These are phyloP conservation scores for Sorex maritimensis DNA, from an alignment of 2,797 vertebrate species.

Conservation along the genomic window DNA sequence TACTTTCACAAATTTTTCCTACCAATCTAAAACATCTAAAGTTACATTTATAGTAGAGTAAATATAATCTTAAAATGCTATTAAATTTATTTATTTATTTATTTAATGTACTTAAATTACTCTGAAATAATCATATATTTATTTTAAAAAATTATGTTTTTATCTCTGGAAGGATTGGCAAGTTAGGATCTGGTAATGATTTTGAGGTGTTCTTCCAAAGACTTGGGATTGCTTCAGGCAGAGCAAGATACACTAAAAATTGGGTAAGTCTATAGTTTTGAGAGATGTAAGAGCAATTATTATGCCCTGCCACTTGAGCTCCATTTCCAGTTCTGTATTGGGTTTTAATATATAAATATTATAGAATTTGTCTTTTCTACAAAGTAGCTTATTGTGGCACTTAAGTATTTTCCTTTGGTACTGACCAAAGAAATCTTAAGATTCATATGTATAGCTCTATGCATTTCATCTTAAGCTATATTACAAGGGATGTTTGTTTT, in stretches of 20 bases:
- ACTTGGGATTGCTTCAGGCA: slow-evolving; percentile 96
- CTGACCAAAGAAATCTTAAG: not conserved
- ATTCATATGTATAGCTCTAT: not conserved
- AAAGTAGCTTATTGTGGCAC: not conserved
- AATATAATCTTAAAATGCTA: no score
- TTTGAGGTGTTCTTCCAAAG: slow-evolving; percentile 98
- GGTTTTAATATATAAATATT: slow-evolving; percentile 21
- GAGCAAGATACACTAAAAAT: slow-evolving; percentile 97
- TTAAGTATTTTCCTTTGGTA: not conserved
- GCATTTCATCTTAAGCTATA: slow-evolving; percentile 21
- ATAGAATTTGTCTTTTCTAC: not conserved
- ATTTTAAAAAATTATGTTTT: not conserved
- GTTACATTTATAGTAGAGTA: no score
- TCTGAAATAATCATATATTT: no score
- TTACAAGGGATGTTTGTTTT: slow-evolving; percentile 66
- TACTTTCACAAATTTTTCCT: no score
- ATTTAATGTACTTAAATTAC: no score
- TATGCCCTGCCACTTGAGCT: no score
- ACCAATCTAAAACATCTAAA: no score
- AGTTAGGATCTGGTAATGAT: slow-evolving; percentile 98
- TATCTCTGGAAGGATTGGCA: slow-evolving; percentile 93
- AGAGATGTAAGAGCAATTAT: slow-evolving; percentile 37
- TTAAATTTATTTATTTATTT: no score
- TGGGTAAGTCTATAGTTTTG: slow-evolving; percentile 90
- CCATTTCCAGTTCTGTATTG: not conserved